Evolutionary conservation across 2,113 vertebrate genomes (phyloP).

Genomic region (Bubalus kerabau): DNA sequence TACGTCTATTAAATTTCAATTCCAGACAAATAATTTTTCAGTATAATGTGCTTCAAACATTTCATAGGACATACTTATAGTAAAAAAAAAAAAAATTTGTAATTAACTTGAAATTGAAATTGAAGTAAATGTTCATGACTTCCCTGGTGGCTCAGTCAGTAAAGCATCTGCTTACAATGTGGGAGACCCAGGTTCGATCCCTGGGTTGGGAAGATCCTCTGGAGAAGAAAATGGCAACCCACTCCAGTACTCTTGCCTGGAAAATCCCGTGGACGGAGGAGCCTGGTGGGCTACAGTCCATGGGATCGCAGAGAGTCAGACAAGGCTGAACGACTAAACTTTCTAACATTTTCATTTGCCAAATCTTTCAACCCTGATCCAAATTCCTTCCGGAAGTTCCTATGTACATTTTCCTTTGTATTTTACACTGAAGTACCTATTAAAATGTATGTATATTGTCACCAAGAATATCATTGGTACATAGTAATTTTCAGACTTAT

Average conservation of each 20-base stretch:
- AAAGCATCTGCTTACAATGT: neutral
- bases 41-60: neutral
- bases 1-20: neutral
- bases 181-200: neutral
- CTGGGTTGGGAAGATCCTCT: neutral
- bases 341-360: neutral
- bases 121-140: neutral
- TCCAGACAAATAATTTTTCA: neutral
- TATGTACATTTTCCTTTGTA: slow-evolving; percentile 63
- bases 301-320: neutral
- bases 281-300: neutral
- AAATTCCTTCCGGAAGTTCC: slow-evolving; percentile 53
- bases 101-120: neutral
- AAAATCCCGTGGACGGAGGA: rapidly evolving
- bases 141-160: neutral
- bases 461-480: neutral
- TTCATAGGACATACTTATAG: neutral
- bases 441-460: slow-evolving; percentile 9
- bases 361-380: neutral
- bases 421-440: slow-evolving; percentile 40
- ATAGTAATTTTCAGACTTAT: neutral
- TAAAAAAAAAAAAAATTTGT: neutral
- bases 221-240: neutral
- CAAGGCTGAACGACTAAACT: neutral
- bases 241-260: neutral